phyloP scores from a whole-genome alignment of 2,888 invertebrate genomes.

The Asteroscopus sphinx region DNA sequence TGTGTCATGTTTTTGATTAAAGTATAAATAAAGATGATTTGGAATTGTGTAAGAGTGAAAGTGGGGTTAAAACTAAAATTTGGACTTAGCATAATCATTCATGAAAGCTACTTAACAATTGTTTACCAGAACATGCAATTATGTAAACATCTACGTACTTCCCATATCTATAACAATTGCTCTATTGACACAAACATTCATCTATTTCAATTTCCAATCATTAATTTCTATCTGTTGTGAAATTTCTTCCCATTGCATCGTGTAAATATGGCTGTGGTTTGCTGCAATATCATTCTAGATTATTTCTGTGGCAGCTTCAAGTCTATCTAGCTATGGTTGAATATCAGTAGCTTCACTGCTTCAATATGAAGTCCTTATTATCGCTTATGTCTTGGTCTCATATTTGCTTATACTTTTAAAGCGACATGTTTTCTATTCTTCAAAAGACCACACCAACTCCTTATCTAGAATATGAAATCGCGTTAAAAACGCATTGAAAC shows the following conservation, averaged over 20 bases:
- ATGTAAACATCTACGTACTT: conserved; percentile 11
- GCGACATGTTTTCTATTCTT: background rate
- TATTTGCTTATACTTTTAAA: background rate
- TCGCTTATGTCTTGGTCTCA: background rate
- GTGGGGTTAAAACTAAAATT: background rate
- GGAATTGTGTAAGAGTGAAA: background rate
- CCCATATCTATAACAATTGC: conserved; percentile 21
- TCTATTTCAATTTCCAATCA: conserved; percentile 34
- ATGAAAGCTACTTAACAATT: conserved; percentile 10
- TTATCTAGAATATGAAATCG: conserved; percentile 15
- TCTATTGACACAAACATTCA: conserved; percentile 23
- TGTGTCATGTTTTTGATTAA: conserved; percentile 17
- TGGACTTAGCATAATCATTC: background rate
- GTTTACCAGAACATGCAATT: conserved; percentile 19
- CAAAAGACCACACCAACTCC: background rate
- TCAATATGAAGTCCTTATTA: too few species aligned
- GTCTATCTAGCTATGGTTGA: too few species aligned
- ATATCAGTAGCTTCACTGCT: too few species aligned
- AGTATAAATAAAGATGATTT: background rate
- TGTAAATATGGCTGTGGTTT: background rate
- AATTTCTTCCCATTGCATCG: conserved; percentile 8
- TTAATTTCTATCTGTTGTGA: conserved; percentile 21
- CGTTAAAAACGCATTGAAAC: conserved; percentile 4
- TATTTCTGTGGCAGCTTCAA: conserved; percentile 2
- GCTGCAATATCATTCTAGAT: background rate